Evolutionary conservation across 1,140 invertebrate genomes (phyloP), one percentile per base, ranked within the genome.

Genomic region (Brachionus asplanchnoidis): DNA sequence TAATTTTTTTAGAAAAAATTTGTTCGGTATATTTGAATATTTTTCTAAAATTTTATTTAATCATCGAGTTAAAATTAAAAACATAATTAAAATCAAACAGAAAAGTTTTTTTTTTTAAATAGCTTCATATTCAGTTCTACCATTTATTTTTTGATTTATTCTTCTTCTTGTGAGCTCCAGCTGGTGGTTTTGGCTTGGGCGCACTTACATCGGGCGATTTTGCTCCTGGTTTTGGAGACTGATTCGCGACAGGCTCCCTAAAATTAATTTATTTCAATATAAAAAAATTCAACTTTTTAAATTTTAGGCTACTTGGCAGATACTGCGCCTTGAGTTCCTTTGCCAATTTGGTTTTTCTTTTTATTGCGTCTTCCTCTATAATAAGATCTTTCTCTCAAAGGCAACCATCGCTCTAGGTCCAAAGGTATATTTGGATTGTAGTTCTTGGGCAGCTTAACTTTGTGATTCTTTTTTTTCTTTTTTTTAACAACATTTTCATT

Each of bases 371-470:
- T 82, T 86, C 86, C 88, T 84, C 87, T 86, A 90, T 94, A 99
- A 85, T 95, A 95, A 32, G 95, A 94, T 56, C 97, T 92, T 89
- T 99, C 97, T 89, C 96, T 94, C 87, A 93, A 93, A 0, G 97
- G 97, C 85, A 99, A 88, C 97, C 97, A 99, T 86, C 97, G 92
- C 89, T 99, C 97, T n/a, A 96, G 95, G 91, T 99, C 96, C 23
- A 95, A 94, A 83, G 91, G 88, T 75, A 92, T 92, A 86, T 92
- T 93, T 0, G 95, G 91, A 90, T 97, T 94, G 86, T 93, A 96
- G 88, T 94, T 95, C 88, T 96, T 96, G 0, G 97, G 97, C 28
- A 99, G 89, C 89, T 89, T 90, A 28, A 88, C 36, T 89, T 94
- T 94, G 82, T 94, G 92, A 87, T 95, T 96, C 65, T 93, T 90